phyloP scores from a whole-genome alignment of 1,140 invertebrate species.

The Drosophila pandora region DNA sequence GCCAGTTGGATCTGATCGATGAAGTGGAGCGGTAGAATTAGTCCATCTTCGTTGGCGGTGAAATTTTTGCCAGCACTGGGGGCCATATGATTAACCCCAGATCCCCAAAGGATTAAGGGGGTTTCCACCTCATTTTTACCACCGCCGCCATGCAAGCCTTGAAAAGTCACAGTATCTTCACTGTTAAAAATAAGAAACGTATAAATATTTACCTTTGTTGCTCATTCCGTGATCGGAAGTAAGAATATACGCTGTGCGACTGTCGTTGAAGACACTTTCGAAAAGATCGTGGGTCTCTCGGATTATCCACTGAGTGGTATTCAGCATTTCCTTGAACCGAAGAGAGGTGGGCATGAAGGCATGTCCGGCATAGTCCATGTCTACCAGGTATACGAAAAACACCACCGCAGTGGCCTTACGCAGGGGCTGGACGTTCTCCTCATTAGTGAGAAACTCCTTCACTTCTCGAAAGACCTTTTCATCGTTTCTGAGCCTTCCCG shows the following conservation, averaged over 20 bases:
- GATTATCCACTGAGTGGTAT: slow-evolving; percentile 91
- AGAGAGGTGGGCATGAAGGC: slow-evolving; percentile 91
- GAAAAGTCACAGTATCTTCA: background rate
- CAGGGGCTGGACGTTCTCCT: slow-evolving; percentile 81
- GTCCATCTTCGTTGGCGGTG: slow-evolving; percentile 2
- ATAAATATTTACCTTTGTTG: background rate
- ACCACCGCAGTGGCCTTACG: slow-evolving; percentile 87
- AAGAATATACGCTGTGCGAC: slow-evolving; percentile 89
- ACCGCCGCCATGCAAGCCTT: slow-evolving; percentile 92
- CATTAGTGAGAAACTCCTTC: slow-evolving; percentile 86
- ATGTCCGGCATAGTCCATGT: slow-evolving; percentile 90
- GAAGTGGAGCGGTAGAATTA: background rate
- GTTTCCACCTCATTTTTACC: slow-evolving; percentile 8
- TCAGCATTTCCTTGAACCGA: slow-evolving; percentile 93
- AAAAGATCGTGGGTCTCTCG: slow-evolving; percentile 88
- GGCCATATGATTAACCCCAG: slow-evolving; percentile 5
- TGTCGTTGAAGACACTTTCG: slow-evolving; percentile 90
- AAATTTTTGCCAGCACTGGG: background rate
- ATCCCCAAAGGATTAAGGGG: slow-evolving; percentile 29
- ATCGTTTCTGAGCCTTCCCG: background rate
- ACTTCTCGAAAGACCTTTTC: background rate
- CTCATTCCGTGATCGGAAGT: slow-evolving; percentile 89
- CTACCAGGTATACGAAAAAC: slow-evolving; percentile 96
- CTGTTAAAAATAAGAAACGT: no score
- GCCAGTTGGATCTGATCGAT: slow-evolving; percentile 23